These are phyloP conservation scores for Eretmocerus hayati DNA, from an alignment of 2,888 invertebrate species.

Conservation along the genomic window DNA sequence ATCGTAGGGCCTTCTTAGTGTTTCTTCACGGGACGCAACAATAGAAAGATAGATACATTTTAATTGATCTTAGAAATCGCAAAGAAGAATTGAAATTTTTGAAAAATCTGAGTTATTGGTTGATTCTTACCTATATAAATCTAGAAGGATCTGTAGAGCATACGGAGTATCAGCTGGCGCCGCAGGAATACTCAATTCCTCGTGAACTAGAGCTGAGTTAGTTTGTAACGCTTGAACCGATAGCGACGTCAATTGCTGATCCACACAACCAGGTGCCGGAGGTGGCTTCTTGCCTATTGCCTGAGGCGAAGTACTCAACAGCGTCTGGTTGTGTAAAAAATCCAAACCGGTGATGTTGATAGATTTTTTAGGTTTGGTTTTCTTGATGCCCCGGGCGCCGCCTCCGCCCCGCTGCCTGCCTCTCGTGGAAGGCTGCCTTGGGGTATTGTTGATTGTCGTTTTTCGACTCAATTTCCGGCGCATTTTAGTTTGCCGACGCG, in stretches of 20 bases:
- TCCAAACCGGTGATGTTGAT: conserved; percentile 81
- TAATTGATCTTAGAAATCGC: neutral
- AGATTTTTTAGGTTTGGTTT: conserved; percentile 53
- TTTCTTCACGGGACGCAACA: too few species aligned
- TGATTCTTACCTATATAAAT: conserved; percentile 57
- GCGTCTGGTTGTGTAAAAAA: conserved; percentile 79
- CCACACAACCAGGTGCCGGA: conserved; percentile 86
- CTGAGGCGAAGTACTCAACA: conserved; percentile 77
- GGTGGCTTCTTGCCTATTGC: conserved; percentile 66
- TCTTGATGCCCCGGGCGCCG: conserved; percentile 56
- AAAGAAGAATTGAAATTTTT: neutral
- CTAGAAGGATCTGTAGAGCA: conserved; percentile 78
- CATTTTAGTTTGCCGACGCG: conserved; percentile 39
- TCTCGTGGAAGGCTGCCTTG: conserved; percentile 33
- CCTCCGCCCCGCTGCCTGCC: conserved; percentile 51
- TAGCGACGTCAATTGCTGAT: conserved; percentile 78
- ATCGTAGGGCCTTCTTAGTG: too few species aligned
- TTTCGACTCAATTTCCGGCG: conserved; percentile 29
- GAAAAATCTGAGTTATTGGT: neutral
- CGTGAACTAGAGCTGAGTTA: conserved; percentile 63
- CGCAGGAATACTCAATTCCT: conserved; percentile 75
- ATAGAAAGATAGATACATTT: too few species aligned
- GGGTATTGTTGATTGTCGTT: conserved; percentile 9
- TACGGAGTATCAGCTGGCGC: conserved; percentile 75
- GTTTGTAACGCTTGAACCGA: conserved; percentile 55